These are phyloP conservation scores for Synanthedon andrenaeformis DNA, from an alignment of 2,888 invertebrate genomes.

Conservation along the genomic window DNA sequence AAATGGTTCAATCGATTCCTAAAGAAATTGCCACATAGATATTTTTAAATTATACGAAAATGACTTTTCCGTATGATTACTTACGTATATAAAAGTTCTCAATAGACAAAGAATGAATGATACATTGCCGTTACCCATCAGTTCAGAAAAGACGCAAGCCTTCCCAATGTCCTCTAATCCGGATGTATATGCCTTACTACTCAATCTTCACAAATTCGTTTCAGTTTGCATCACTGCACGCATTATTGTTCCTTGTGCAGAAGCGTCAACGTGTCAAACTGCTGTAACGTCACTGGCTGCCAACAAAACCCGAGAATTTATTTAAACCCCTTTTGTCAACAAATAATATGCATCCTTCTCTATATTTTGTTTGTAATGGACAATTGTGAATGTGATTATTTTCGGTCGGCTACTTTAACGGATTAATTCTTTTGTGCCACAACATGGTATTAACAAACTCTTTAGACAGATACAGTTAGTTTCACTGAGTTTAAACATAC, in stretches of 20 bases:
- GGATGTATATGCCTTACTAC: neutral
- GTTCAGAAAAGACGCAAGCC: no score
- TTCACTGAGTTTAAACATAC: conserved; percentile 45
- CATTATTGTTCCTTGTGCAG: conserved; percentile 29
- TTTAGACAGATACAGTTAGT: conserved; percentile 57
- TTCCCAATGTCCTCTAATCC: neutral
- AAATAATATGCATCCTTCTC: conserved; percentile 32
- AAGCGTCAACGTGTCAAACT: conserved; percentile 47
- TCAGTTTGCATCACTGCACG: conserved; percentile 51
- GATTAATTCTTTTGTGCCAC: conserved; percentile 50
- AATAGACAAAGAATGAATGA: no score
- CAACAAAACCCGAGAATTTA: conserved; percentile 24
- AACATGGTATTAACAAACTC: conserved; percentile 17
- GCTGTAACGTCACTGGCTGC: conserved; percentile 47
- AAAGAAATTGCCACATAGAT: no score
- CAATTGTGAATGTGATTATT: neutral
- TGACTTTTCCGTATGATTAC: no score
- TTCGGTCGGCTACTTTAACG: conserved; percentile 61
- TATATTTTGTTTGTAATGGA: conserved; percentile 37
- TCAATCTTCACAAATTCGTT: conserved; percentile 16
- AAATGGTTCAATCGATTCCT: no score
- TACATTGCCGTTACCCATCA: no score
- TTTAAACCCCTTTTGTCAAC: conserved; percentile 36
- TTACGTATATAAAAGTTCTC: no score
- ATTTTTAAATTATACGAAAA: no score